A percentile compares a stretch with the other conserved stretches of the same genome.
These are phyloP conservation scores for Melanostigma gelatinosum DNA, from an alignment of 2,113 vertebrate genomes.

Conservation along the genomic window DNA sequence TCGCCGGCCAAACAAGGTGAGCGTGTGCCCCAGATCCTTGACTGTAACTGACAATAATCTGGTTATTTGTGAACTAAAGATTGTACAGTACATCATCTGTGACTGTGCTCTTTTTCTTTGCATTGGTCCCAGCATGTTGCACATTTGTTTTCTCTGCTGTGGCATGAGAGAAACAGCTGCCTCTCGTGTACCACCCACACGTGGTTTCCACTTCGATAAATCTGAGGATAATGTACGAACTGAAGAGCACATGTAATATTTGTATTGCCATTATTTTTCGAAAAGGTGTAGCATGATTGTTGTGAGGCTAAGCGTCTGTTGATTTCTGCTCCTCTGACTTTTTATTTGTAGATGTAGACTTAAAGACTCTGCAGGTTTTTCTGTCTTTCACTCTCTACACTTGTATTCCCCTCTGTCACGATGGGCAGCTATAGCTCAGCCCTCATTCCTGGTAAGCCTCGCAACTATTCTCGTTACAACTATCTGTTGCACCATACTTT, in stretches of 20 bases:
- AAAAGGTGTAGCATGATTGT: neutral
- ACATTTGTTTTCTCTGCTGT: slow-evolving; percentile 44
- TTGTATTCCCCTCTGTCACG: slow-evolving; percentile 56
- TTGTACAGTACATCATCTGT: neutral
- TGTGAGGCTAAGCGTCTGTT: slow-evolving; percentile 4
- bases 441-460: slow-evolving; percentile 74
- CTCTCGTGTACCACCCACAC: neutral
- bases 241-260: neutral
- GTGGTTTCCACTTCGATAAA: slow-evolving; percentile 7
- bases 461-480: slow-evolving; percentile 11
- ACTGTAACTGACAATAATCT: slow-evolving; percentile 36
- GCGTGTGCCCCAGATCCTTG: slow-evolving; percentile 21
- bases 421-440: slow-evolving; percentile 81
- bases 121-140: slow-evolving; percentile 19
- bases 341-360: slow-evolving; percentile 65
- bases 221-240: neutral
- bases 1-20: slow-evolving; percentile 66
- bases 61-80: slow-evolving; percentile 44
- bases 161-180: slow-evolving; percentile 54
- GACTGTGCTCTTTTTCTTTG: slow-evolving; percentile 1
- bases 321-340: slow-evolving; percentile 52
- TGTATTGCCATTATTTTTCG: neutral
- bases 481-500: slow-evolving; percentile 28
- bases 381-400: slow-evolving; percentile 44
- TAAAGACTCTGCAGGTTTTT: slow-evolving; percentile 56